These are phyloP conservation scores for Lepidurus arcticus DNA, from an alignment of 1,140 invertebrate species.

Conservation along the genomic window DNA sequence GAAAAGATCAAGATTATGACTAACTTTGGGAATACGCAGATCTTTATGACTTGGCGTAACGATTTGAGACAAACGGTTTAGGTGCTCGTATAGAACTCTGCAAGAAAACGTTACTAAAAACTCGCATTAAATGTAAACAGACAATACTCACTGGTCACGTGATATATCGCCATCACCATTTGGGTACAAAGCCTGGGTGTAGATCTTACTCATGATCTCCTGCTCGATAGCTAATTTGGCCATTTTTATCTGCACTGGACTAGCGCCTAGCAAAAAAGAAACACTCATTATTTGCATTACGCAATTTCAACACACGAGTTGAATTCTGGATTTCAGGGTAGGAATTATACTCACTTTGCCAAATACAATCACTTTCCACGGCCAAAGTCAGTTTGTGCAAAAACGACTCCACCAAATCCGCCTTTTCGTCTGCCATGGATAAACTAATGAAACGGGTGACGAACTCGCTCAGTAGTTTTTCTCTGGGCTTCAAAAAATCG, in stretches of 20 bases:
- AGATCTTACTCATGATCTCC: constrained; percentile 79
- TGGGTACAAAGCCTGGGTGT: constrained; percentile 88
- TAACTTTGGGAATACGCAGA: constrained; percentile 67
- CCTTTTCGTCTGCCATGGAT: constrained; percentile 74
- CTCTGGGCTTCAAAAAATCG: constrained; percentile 68
- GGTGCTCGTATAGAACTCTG: constrained; percentile 79
- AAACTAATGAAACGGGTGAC: constrained; percentile 68
- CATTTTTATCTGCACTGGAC: constrained; percentile 60
- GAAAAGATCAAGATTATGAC: constrained; percentile 41
- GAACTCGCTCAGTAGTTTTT: constrained; percentile 60
- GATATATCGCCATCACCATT: constrained; percentile 93
- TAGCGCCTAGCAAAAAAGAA: constrained; percentile 51
- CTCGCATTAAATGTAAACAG: background rate
- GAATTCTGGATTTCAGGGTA: constrained; percentile 30
- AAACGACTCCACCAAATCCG: constrained; percentile 60
- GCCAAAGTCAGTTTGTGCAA: constrained; percentile 53
- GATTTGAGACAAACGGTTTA: constrained; percentile 69
- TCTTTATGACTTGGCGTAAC: constrained; percentile 79
- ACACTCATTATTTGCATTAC: background rate
- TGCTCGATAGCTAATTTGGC: constrained; percentile 69
- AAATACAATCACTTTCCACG: constrained; percentile 62
- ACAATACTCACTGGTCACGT: constrained; percentile 69
- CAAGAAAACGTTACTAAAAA: constrained; percentile 39
- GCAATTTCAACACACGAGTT: too few relatives aligned
- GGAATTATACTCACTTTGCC: constrained; percentile 54